These are phyloP conservation scores for Chiloscyllium punctatum DNA, from an alignment of 2,797 vertebrate species.

Conservation along the genomic window DNA sequence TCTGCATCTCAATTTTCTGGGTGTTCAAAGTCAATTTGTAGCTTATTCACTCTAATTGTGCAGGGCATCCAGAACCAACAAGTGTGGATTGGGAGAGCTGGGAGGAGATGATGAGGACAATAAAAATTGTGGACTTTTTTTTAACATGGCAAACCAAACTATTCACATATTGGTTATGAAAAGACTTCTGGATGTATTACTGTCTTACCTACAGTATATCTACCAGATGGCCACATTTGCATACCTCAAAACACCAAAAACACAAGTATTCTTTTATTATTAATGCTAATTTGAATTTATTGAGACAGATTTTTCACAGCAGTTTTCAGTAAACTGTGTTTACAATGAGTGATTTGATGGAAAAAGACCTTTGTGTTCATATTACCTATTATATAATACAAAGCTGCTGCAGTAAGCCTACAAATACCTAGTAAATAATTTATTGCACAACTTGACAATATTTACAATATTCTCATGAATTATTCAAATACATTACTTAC, in stretches of 20 bases:
- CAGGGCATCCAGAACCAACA: background rate
- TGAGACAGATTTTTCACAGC: slow-evolving; percentile 47
- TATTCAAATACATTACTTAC: slow-evolving; percentile 69
- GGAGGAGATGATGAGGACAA: background rate
- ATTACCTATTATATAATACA: slow-evolving; percentile 60
- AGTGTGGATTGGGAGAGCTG: background rate
- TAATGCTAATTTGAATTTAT: slow-evolving; percentile 55
- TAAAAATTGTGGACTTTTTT: background rate
- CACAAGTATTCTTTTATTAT: slow-evolving; percentile 59
- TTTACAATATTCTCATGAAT: slow-evolving; percentile 73
- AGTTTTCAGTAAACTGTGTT: slow-evolving; percentile 53
- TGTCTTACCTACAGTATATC: slow-evolving; percentile 47
- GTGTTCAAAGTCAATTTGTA: background rate
- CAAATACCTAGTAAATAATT: slow-evolving; percentile 68
- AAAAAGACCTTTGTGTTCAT: slow-evolving; percentile 56
- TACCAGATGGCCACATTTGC: slow-evolving; percentile 60
- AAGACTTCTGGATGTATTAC: slow-evolving; percentile 47
- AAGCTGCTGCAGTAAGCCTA: slow-evolving; percentile 61
- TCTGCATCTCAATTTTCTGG: background rate
- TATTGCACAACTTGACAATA: slow-evolving; percentile 72
- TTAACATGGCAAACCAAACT: background rate
- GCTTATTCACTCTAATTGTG: background rate
- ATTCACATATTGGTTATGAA: slow-evolving; percentile 12
- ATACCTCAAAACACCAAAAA: slow-evolving; percentile 48
- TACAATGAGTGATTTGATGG: slow-evolving; percentile 52